Evolutionary conservation across 2,113 vertebrate genomes (phyloP).

Genomic region (Macroglossus sobrinus): DNA sequence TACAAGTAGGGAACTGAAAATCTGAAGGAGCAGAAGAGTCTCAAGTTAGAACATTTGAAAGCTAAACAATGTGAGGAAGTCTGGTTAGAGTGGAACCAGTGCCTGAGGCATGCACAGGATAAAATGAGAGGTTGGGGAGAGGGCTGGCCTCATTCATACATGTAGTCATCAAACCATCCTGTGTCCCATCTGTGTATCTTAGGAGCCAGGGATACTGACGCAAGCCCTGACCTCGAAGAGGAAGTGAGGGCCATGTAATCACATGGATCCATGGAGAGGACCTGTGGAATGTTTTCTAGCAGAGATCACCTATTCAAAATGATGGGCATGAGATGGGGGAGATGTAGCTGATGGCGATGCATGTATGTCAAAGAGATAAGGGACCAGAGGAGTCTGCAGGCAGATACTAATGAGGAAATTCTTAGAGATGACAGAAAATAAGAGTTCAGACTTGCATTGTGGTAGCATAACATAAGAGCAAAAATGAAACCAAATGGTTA

Average conservation of each 20-base stretch:
- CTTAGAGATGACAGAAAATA: neutral
- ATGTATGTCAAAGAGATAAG: neutral
- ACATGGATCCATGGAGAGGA: neutral
- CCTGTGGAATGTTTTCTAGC: neutral
- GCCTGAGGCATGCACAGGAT: rapidly evolving
- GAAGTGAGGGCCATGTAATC: neutral
- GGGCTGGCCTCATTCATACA: neutral
- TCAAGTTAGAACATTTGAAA: neutral
- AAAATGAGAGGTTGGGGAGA: neutral
- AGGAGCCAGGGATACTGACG: neutral
- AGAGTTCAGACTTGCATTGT: neutral
- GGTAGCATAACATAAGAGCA: neutral
- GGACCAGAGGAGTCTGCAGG: too few species aligned
- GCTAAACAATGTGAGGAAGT: neutral
- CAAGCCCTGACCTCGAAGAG: neutral
- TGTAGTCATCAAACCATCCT: rapidly evolving
- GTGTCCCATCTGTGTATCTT: too few species aligned
- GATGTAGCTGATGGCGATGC: neutral
- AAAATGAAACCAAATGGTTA: slow-evolving; percentile 13
- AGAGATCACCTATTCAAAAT: neutral
- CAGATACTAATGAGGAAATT: neutral
- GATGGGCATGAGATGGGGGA: neutral
- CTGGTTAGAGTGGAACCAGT: neutral
- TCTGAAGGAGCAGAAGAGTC: neutral
- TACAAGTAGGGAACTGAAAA: neutral